These are phyloP conservation scores for Pyrochroa serraticornis DNA, from an alignment of 2,888 invertebrate genomes.

Conservation along the genomic window DNA sequence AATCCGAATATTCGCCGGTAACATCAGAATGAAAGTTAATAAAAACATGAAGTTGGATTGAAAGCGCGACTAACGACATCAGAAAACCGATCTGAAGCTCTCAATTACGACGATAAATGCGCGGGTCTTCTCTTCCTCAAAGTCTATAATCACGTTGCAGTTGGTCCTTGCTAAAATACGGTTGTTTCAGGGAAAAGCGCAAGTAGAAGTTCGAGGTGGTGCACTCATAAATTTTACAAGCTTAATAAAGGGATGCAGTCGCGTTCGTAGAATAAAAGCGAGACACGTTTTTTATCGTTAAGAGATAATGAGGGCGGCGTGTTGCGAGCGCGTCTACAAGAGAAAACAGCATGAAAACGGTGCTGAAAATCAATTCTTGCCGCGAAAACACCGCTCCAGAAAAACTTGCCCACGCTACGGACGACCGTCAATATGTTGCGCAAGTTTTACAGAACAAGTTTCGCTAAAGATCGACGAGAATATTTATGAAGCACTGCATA, in stretches of 20 bases:
- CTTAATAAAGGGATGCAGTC: not conserved
- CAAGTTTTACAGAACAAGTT: no score
- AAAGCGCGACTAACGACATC: constrained; percentile 24
- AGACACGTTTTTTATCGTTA: constrained; percentile 19
- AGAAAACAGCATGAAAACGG: no score
- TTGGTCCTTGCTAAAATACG: constrained; percentile 19
- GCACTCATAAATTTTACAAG: constrained; percentile 17
- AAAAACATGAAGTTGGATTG: constrained; percentile 14
- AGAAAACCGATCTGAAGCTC: constrained; percentile 20
- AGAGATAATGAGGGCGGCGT: no score
- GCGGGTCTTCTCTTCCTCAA: constrained; percentile 19
- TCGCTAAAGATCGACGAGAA: no score
- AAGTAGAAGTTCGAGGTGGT: constrained; percentile 15
- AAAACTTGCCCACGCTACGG: no score
- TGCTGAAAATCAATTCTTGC: no score
- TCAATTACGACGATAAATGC: constrained; percentile 19
- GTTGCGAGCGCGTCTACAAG: no score
- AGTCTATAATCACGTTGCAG: constrained; percentile 22
- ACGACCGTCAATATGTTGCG: no score
- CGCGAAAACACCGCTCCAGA: no score
- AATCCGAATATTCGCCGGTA: not conserved
- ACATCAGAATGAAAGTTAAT: constrained; percentile 15
- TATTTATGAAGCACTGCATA: no score
- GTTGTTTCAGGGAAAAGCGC: constrained; percentile 4
- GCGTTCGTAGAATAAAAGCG: constrained; percentile 1